These are phyloP conservation scores for Dunckerocampus dactyliophorus DNA, from an alignment of 2,113 vertebrate species.

Conservation along the genomic window DNA sequence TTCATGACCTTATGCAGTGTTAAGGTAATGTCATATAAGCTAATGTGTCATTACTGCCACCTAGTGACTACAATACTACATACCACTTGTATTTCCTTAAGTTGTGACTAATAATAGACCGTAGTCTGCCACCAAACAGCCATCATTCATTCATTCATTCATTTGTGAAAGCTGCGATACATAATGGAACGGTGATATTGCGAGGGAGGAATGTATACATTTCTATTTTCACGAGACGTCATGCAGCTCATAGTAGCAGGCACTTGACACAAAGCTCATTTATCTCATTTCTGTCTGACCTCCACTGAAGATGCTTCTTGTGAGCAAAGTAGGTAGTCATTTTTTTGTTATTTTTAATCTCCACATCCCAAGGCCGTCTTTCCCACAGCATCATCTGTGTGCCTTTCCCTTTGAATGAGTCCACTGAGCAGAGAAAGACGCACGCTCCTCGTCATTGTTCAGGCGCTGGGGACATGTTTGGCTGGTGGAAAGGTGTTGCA, in stretches of 20 bases:
- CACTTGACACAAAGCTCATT: constrained; percentile 31
- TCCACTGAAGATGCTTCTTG: constrained; percentile 41
- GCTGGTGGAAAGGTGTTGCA: constrained; percentile 38
- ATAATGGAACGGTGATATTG: too few relatives aligned
- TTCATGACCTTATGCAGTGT: too few relatives aligned
- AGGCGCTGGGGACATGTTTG: constrained; percentile 28
- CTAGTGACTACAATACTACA: too few relatives aligned
- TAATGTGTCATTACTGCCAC: too few relatives aligned
- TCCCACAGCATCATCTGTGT: constrained; percentile 11
- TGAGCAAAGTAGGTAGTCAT: constrained; percentile 20
- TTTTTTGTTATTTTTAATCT: constrained; percentile 20
- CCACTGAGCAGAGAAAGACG: constrained; percentile 58
- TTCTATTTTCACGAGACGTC: too few relatives aligned
- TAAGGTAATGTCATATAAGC: too few relatives aligned
- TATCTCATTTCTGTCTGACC: constrained; percentile 22
- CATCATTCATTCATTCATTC: too few relatives aligned
- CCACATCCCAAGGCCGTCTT: constrained; percentile 58
- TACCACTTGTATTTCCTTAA: too few relatives aligned
- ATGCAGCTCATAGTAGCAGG: constrained; percentile 15
- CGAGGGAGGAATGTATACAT: too few relatives aligned
- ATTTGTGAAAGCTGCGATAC: too few relatives aligned
- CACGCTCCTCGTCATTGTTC: constrained; percentile 22
- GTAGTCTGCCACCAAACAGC: too few relatives aligned
- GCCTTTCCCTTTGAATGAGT: constrained; percentile 23
- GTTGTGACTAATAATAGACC: too few relatives aligned